Base-by-base conservation (phyloP, 2,113 vertebrate species). In the Lagopus leucura region DNA sequence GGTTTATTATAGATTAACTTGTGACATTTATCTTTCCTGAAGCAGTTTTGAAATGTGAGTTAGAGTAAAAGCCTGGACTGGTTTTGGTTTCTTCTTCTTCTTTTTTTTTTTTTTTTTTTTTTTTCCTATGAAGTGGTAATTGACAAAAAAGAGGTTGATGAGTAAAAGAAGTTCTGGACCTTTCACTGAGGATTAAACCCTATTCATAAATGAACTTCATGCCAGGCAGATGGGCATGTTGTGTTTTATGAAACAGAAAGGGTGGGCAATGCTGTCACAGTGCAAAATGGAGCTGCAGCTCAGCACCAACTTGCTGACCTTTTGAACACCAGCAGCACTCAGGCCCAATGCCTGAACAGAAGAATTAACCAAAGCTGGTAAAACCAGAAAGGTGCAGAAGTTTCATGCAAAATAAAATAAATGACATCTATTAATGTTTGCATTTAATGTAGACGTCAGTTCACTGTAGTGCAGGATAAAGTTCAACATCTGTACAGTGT, bases 1-100 rank as follows among this genome's bases (percentile, higher is more conserved):
- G 58, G 69, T 86, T 97, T 94, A 86, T 90, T 85, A 64, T 82
- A 90, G 77, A 78, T 93, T 81, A 93, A 76, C 67, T 92, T 3
- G 1, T 94, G 89, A 86, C 90, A 95, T 92, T 96, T 95, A 92
- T 93, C 54, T 84, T 95, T 94, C 66, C 61, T 72, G 66, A 92
- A 89, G 81, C 66, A 74, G 75, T 95, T 88, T 92, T 81, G 43
- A 95, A 92, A 65, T 78, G 14, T 38, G 67, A 77, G 65, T 86
- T 92, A 82, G 54, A 79, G 54, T 77, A 90, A 88, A 91, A 92
- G 17, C 36, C 38, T 50, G 82, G 45, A 79, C 28, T 79, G 30
- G 13, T 27, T 30, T 55, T 55, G 30, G 7, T 27, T 30, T 55
- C 30, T 55, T 25, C 27, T 27, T 14, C 15, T 24, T 50, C 1